Evolutionary conservation across 2,888 invertebrate species (phyloP), one percentile per base, ranked within the genome.

Genomic region (Mycogona germanica): DNA sequence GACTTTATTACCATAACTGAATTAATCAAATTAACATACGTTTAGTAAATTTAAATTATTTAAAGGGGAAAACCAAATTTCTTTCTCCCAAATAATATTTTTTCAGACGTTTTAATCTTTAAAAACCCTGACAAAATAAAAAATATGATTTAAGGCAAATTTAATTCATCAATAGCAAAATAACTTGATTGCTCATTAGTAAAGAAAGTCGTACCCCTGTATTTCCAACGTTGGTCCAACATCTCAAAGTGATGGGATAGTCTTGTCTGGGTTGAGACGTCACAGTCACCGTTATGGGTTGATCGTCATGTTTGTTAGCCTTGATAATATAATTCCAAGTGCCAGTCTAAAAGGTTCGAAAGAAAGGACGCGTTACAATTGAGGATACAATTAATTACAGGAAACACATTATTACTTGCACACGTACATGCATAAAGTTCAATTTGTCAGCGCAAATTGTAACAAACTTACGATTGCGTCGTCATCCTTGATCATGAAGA

Each of bases 181-280:
- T 19, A 9, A 41, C 7, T 12, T 14, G 17, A 14, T 14, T 17
- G 7, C n/a, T 23, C n/a, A n/a, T n/a, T n/a, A n/a, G n/a, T 51
- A 30, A 30, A 7, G 12, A 30, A 17, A 5, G 17, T 6, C 21
- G 35, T 46, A 55, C 53, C 21, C 32, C 29, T 23, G 28, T 35
- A 26, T 35, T 54, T n/a, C 53, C 53, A 19, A 50, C 45, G 37
- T 54, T 56, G 7, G 56, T 56, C 53, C 56, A 54, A 35, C 49
- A 17, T 17, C 42, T 17, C 12, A 56, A 17, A 25, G 35, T 56
- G 41, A 56, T 48, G 5, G 53, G 53, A 28, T 23, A 21, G 17
- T 29, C 48, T 2, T 37, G 23, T 29, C 48, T 38, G 3, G 53
- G 53, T 19, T 29, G 17, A 30, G 53, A 17, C 9, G 53, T 29